Evolutionary conservation across 2,888 invertebrate genomes (phyloP).

Genomic region (Diarsia rubi): DNA sequence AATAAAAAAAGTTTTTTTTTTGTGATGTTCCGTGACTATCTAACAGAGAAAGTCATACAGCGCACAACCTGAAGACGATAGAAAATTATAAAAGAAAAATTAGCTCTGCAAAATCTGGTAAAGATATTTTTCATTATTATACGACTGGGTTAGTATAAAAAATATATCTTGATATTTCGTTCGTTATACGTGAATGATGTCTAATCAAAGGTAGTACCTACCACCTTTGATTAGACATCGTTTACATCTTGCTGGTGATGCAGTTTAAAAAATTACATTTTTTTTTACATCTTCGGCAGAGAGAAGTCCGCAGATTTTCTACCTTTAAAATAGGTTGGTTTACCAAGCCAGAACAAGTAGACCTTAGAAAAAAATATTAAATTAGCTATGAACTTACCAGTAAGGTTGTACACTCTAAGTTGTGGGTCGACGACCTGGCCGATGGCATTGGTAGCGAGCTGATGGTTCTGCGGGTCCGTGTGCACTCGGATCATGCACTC

Average conservation of each 20-base stretch:
- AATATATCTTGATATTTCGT: no score
- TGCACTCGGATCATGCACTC: slow-evolving; percentile 93
- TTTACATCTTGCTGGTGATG: neutral
- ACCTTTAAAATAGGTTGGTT: neutral
- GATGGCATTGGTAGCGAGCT: slow-evolving; percentile 94
- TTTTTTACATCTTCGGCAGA: neutral
- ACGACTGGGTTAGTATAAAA: no score
- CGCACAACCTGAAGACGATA: neutral
- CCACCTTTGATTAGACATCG: no score
- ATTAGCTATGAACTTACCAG: slow-evolving; percentile 75
- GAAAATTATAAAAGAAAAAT: neutral
- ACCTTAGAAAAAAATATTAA: neutral
- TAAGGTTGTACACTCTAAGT: slow-evolving; percentile 90
- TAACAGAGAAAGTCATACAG: neutral
- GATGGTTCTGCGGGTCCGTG: slow-evolving; percentile 95
- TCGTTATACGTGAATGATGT: no score
- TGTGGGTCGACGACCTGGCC: slow-evolving; percentile 92
- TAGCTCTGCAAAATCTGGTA: neutral
- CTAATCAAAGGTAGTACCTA: no score
- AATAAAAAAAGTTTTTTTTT: no score
- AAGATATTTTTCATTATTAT: no score
- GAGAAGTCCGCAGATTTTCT: neutral
- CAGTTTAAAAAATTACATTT: neutral
- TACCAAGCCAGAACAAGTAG: neutral
- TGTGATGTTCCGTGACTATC: neutral